A percentile compares a stretch with the other conserved stretches of the same genome.
These are phyloP conservation scores for Drosophila athabasca DNA, from an alignment of 1,140 invertebrate genomes.

Conservation along the genomic window DNA sequence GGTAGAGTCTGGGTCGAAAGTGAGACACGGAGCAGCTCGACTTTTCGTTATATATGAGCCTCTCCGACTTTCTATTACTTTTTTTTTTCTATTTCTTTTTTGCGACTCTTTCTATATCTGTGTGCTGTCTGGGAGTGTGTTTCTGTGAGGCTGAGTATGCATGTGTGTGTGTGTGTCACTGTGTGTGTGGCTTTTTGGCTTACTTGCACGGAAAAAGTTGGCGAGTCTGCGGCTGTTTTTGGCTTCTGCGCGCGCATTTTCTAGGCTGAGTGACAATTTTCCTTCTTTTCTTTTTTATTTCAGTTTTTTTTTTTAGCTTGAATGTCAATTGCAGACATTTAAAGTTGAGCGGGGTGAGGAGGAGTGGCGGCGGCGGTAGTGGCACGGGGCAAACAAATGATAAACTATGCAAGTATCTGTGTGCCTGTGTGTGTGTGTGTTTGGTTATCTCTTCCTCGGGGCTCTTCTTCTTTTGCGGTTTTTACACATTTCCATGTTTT, in stretches of 20 bases:
- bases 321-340: conserved; percentile 82
- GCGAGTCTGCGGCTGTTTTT: conserved; percentile 54
- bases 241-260: conserved; percentile 76
- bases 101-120: conserved; percentile 26
- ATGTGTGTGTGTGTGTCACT: conserved; percentile 35
- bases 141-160: conserved; percentile 19
- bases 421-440: conserved; percentile 27
- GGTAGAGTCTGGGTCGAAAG: conserved; percentile 14
- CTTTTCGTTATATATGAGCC: conserved; percentile 45
- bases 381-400: conserved; percentile 48
- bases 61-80: conserved; percentile 70
- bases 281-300: conserved; percentile 20
- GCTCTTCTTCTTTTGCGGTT: conserved; percentile 59
- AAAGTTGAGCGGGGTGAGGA: conserved; percentile 56
- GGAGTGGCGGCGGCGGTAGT: too few relatives aligned
- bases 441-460: conserved; percentile 52
- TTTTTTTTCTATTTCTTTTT: conserved; percentile 58
- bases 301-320: conserved; percentile 50
- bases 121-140: conserved; percentile 3
- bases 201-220: conserved; percentile 59
- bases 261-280: conserved; percentile 74
- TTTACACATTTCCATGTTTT: conserved; percentile 38
- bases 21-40: conserved; percentile 34
- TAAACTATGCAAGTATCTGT: conserved; percentile 61
- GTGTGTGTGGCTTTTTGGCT: conserved; percentile 60